A percentile compares a stretch with the other conserved stretches of the same genome.
Evolutionary conservation across 2,113 vertebrate genomes (phyloP).

Genomic region (Sander lucioperca): DNA sequence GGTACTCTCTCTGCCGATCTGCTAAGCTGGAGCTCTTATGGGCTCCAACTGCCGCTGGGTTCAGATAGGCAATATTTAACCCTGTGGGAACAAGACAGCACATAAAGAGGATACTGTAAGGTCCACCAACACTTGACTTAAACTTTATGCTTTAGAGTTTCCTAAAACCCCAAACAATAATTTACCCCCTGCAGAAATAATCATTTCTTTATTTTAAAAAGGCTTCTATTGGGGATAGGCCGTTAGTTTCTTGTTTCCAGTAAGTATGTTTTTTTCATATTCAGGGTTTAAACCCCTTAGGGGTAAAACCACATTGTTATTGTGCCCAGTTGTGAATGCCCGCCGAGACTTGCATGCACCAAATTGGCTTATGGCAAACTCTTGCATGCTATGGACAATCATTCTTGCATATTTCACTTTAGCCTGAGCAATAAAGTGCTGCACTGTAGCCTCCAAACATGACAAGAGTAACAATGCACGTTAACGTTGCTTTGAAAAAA

Average conservation of each 20-base stretch:
- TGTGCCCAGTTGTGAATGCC: no score
- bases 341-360: no score
- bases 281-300: background rate
- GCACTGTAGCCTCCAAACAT: no score
- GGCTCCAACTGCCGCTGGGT: conserved; percentile 91
- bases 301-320: background rate
- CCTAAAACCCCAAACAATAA: background rate
- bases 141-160: background rate
- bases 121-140: background rate
- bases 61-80: conserved; percentile 97
- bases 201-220: background rate
- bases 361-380: no score
- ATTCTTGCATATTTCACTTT: no score
- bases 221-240: background rate
- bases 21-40: conserved; percentile 96
- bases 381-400: no score
- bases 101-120: background rate
- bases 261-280: background rate
- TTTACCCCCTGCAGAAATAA: background rate
- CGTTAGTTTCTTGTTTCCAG: background rate
- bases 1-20: conserved; percentile 96
- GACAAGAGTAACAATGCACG: no score
- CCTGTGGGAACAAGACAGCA: conserved; percentile 76
- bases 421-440: no score
- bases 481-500: no score